Conservation (phyloP, 92 coral and sea anemone species). For the Paragorgia papillata region DNA sequence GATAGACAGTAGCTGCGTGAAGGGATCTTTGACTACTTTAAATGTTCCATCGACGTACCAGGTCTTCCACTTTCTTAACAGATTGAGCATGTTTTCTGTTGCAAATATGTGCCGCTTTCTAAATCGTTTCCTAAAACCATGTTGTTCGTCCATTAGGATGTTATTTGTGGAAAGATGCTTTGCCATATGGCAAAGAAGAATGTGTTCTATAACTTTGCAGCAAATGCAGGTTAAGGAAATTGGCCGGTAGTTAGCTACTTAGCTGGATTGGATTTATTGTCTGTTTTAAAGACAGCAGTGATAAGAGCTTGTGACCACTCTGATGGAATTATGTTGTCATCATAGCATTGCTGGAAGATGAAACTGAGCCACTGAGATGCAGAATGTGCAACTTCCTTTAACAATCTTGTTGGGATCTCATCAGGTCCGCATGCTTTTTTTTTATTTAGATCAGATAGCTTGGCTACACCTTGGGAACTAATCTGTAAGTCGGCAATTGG, state of each 20-base stretch:
- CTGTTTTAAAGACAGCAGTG: slow-evolving; percentile 50
- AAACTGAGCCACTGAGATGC: slow-evolving; percentile 35
- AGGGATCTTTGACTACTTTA: too few species aligned
- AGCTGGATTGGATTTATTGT: slow-evolving; percentile 47
- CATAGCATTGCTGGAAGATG: slow-evolving; percentile 46
- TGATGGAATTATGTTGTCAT: slow-evolving; percentile 10
- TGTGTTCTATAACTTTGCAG: slow-evolving; percentile 58
- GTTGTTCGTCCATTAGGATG: slow-evolving; percentile 51
- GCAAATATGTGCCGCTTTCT: slow-evolving; percentile 49
- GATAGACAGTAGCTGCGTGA: too few species aligned
- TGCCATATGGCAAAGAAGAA: slow-evolving; percentile 59
- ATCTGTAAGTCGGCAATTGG: too few species aligned
- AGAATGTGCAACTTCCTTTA: slow-evolving; percentile 4
- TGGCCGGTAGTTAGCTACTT: slow-evolving; percentile 52
- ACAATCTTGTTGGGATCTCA: slow-evolving; percentile 9
- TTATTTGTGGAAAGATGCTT: slow-evolving; percentile 48
- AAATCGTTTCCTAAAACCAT: slow-evolving; percentile 56
- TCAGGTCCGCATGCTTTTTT: slow-evolving; percentile 26
- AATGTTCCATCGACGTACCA: too few species aligned
- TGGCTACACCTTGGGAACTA: too few species aligned
- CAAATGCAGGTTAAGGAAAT: slow-evolving; percentile 51
- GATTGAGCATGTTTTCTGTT: slow-evolving; percentile 23
- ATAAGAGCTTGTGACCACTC: slow-evolving; percentile 55
- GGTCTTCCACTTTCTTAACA: too few species aligned
- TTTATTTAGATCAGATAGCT: too few species aligned